Base-by-base conservation (phyloP, 2,888 invertebrate species). In the Drosophila anomelani region DNA sequence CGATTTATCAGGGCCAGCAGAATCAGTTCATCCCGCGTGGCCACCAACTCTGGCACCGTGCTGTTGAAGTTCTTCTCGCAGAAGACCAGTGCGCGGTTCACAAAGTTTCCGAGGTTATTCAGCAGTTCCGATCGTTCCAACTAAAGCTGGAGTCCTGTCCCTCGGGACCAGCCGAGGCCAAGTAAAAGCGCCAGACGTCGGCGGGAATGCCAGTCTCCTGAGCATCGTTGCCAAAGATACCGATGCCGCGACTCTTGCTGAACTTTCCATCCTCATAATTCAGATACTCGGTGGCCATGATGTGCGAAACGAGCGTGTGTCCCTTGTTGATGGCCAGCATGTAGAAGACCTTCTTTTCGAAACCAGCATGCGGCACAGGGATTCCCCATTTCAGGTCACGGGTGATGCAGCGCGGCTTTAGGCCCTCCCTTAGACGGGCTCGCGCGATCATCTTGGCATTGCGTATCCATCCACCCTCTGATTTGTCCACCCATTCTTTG, bases 261-360 rank as follows among this genome's bases (percentile, higher is more conserved):
- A 99, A 99, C 92, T 99, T 99, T 0, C 97, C 97, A 91, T 99
- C 98, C 92, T 99, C 99, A 90, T 99, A 99, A 92, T 99, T 99
- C 62, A 99, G 93, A 92, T 99, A 99, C 91, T 99, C 99, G 59
- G 98, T 99, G 4, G 99, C 98, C 94, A 96, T 97, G 62, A 99
- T 94, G 92, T 98, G 96, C 62, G 95, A 96, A 26, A 98, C 98
- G 8, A 97, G 93, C 0, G 96, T 95, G 91, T 97, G 97, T 0
- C 96, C 96, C 88, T 97, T 95, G 88, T 96, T 95, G 44, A 97
- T 95, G 0, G 98, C 99, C 61, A 99, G 91, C 0, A 99, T 99
- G 92, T 99, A 99, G 93, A 99, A 99, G 2, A 99, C 97, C 94
- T 99, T 99, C 70, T 96, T 94, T 62, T 94, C 94, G 86, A 95